A percentile compares a stretch with the other conserved stretches of the same genome.
Conservation (phyloP, 2,888 invertebrate genomes). For the Acanthosepion esculentum region DNA sequence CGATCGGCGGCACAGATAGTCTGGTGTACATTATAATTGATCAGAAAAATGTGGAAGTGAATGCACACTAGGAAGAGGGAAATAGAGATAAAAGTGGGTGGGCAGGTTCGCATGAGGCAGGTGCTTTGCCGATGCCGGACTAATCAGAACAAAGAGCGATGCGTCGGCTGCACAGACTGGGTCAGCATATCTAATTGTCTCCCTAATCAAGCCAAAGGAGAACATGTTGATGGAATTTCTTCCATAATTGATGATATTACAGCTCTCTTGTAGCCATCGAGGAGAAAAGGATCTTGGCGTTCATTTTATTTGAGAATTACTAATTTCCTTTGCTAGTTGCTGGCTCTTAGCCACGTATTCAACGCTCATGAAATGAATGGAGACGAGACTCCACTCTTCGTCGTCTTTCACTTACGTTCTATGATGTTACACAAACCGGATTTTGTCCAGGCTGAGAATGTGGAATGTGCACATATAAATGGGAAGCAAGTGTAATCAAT, state of each 20-base stretch:
- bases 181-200: constrained; percentile 5
- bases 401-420: background rate
- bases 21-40: background rate
- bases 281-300: constrained; percentile 2
- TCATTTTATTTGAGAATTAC: background rate
- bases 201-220: background rate
- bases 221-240: constrained; percentile 33
- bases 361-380: background rate
- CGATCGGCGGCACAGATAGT: background rate
- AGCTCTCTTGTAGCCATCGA: background rate
- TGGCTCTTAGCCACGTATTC: background rate
- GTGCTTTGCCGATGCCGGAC: background rate
- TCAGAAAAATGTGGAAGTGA: background rate
- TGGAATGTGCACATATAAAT: background rate
- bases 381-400: background rate
- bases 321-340: background rate
- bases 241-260: constrained; percentile 33
- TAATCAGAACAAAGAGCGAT: background rate
- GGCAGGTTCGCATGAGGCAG: background rate
- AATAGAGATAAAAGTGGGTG: background rate
- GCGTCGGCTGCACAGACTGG: background rate
- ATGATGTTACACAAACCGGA: background rate
- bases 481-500: background rate
- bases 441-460: background rate
- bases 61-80: background rate